Percentiles rank a stretch among this genome's conserved stretches.
Evolutionary conservation across 2,888 invertebrate genomes (phyloP).

Genomic region (Iphiclides podalirius): DNA sequence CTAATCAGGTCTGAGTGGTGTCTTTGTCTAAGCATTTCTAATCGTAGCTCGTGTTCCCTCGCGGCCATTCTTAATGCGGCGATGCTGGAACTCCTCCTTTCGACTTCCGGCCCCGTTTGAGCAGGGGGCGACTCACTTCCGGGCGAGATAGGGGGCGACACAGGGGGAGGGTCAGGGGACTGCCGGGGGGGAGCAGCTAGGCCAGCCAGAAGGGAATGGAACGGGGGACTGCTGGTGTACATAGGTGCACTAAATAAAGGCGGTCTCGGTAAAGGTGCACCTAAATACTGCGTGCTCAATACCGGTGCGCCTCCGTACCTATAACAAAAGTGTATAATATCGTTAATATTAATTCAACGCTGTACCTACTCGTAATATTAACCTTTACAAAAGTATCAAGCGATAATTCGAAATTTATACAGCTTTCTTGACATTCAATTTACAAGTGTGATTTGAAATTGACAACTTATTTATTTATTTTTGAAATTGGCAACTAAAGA

Average conservation of each 20-base stretch:
- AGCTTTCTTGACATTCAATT: too few relatives aligned
- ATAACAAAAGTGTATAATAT: background rate
- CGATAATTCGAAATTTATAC: too few relatives aligned
- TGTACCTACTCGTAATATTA: too few relatives aligned
- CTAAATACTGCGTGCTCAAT: constrained; percentile 75
- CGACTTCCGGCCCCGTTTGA: constrained; percentile 84
- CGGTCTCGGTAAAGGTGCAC: constrained; percentile 65
- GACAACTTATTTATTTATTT: too few relatives aligned
- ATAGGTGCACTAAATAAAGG: constrained; percentile 83
- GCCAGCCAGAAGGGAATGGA: constrained; percentile 68
- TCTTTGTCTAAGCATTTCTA: constrained; percentile 90
- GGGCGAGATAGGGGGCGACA: constrained; percentile 79
- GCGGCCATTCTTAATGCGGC: constrained; percentile 93
- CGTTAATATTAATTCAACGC: too few relatives aligned
- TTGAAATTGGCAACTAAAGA: too few relatives aligned
- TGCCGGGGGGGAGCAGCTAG: constrained; percentile 71
- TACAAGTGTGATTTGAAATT: too few relatives aligned
- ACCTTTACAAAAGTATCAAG: too few relatives aligned
- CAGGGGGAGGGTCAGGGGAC: constrained; percentile 66
- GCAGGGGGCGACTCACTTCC: constrained; percentile 76
- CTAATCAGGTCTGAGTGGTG: constrained; percentile 88
- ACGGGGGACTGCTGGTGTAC: constrained; percentile 79
- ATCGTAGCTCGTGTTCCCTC: constrained; percentile 91
- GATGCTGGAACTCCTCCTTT: constrained; percentile 92
- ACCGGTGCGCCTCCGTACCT: constrained; percentile 65